phyloP scores from a whole-genome alignment of 1,140 invertebrate genomes.

The Drosophila nigromelanica region DNA sequence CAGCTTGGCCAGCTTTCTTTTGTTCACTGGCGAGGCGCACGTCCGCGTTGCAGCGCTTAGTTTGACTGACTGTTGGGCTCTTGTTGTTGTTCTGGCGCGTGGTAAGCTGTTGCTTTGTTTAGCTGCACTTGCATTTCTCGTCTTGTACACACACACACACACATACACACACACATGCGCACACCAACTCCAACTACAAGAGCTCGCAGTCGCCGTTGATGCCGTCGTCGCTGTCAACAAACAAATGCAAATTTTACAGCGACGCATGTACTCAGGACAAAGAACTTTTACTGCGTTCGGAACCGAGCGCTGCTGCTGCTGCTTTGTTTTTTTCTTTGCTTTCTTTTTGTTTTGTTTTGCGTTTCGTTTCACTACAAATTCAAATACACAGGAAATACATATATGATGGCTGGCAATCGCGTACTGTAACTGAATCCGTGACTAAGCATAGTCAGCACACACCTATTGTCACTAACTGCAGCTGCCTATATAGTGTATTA shows the following conservation, averaged over 20 bases:
- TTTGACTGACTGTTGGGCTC: constrained; percentile 59
- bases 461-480: constrained; percentile 34
- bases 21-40: constrained; percentile 34
- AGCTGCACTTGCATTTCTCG: constrained; percentile 48
- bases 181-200: constrained; percentile 46
- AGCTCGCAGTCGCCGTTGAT: constrained; percentile 8
- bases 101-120: constrained; percentile 67
- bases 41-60: constrained; percentile 63
- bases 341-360: too few relatives aligned
- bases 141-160: constrained; percentile 17
- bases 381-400: constrained; percentile 35
- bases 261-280: constrained; percentile 34
- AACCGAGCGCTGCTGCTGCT: constrained; percentile 16
- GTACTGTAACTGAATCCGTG: constrained; percentile 29
- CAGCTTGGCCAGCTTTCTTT: constrained; percentile 31
- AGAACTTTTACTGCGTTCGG: constrained; percentile 50
- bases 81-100: constrained; percentile 51
- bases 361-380: constrained; percentile 17
- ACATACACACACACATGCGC: neutral
- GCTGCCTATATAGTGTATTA: constrained; percentile 29
- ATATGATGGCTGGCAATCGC: constrained; percentile 25
- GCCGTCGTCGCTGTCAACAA: constrained; percentile 39
- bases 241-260: constrained; percentile 43
- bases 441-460: constrained; percentile 34
- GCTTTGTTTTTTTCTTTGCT: neutral